Evolutionary conservation across 2,113 vertebrate genomes (phyloP).

Genomic region (Bagarius yarrelli): DNA sequence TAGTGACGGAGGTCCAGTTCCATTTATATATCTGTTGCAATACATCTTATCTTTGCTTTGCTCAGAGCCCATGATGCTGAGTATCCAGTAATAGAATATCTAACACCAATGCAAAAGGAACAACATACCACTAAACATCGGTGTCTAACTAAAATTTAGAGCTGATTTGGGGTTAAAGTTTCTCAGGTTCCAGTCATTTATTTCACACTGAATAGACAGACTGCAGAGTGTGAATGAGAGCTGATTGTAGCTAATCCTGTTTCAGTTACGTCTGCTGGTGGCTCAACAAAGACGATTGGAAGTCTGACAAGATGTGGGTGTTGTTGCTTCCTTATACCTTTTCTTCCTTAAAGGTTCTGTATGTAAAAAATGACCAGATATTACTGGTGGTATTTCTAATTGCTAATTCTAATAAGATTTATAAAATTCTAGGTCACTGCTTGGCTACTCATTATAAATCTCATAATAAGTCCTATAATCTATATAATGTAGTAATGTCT

Average conservation of each 20-base stretch:
- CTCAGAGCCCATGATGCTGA: conserved; percentile 60
- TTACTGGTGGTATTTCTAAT: neutral
- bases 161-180: neutral
- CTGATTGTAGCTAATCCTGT: conserved; percentile 31
- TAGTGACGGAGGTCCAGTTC: conserved; percentile 59
- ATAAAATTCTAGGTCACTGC: neutral
- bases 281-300: neutral
- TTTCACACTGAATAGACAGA: neutral
- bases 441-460: neutral
- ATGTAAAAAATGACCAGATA: neutral
- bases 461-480: too few species aligned
- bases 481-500: neutral
- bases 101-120: conserved; percentile 5
- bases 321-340: conserved; percentile 13
- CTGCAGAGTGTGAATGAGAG: conserved; percentile 1
- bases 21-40: conserved; percentile 65
- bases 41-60: conserved; percentile 65
- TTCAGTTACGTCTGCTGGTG: conserved; percentile 12
- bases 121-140: neutral
- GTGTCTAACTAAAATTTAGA: neutral
- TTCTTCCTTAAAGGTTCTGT: neutral
- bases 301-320: neutral
- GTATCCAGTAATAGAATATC: neutral
- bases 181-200: neutral
- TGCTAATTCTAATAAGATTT: neutral